Conservation (phyloP, 2,797 vertebrate genomes). For the Falco columbarius region DNA sequence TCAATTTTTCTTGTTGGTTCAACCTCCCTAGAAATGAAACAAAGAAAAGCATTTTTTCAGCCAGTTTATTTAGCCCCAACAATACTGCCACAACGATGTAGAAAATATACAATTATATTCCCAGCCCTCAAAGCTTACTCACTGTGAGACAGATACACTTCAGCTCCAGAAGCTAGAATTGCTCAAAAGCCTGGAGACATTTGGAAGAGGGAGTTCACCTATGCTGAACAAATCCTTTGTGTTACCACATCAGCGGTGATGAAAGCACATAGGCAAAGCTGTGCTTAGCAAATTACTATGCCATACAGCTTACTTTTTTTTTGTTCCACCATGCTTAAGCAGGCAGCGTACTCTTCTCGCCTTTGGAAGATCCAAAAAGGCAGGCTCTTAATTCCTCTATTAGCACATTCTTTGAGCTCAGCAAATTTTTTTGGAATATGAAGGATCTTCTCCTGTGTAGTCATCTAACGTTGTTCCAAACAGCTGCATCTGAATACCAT, state of each 20-base stretch:
- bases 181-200: slow-evolving; percentile 18
- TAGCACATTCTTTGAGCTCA: not conserved
- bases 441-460: not conserved
- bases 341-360: not conserved
- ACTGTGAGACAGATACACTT: not conserved
- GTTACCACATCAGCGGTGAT: not conserved
- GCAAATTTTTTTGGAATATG: not conserved
- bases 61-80: not conserved
- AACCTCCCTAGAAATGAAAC: not conserved
- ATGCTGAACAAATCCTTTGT: not conserved
- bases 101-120: not conserved
- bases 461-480: not conserved
- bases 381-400: not conserved
- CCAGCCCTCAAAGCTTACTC: not conserved
- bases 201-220: not conserved
- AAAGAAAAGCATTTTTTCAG: not conserved
- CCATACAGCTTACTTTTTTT: not conserved
- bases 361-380: not conserved
- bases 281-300: not conserved
- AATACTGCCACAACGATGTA: not conserved
- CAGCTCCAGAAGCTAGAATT: not conserved
- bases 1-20: not conserved
- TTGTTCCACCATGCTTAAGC: not conserved
- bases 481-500: not conserved
- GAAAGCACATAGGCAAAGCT: not conserved